Evolutionary conservation across 35 echinoderm and acorn worm species (phyloP), one percentile per base, ranked within the genome.

Genomic region (Heliocidaris tuberculata): DNA sequence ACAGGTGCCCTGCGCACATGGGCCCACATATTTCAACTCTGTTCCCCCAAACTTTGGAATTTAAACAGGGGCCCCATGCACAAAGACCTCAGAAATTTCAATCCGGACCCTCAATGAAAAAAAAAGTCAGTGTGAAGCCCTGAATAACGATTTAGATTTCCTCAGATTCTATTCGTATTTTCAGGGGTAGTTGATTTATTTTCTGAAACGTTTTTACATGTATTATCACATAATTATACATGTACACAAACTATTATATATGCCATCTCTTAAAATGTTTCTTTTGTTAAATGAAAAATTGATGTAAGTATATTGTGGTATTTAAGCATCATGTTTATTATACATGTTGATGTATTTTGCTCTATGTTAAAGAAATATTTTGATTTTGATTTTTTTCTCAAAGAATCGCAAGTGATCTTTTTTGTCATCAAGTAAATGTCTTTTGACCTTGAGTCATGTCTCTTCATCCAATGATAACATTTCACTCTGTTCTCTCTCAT

Each of bases 401-500:
- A 56, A 56, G 9, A 13, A 56, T n/a, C 27, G n/a, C 2, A n/a
- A 78, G 4, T 27, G 6, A n/a, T 78, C 65, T 78, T 27, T 78
- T 78, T 17, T 21, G 27, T 78, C 65, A n/a, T 78, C 65, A 21
- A 78, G 65, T 78, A 21, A 78, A 78, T 78, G 65, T 78, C 21
- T n/a, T 78, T 56, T 56, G 52, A 56, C 15, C 15, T 56, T 2
- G 27, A n/a, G 27, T 78, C 21, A 27, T 42, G 35, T 78, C 27
- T 78, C 15, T 56, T 78, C 19, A 27, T 78, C 27, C 65, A n/a
- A 78, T 78, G 65, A 78, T 78, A 78, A 78, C 65, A 78, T 89
- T 30, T 59, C 50, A 59, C 50, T 93, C 32, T 93, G 49, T 93
- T 93, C 91, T 93, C 48, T 59, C 50, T 48, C 47, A 49, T 30